Conservation (phyloP, 2,113 vertebrate genomes). For the Neodontobutis hainanensis region DNA sequence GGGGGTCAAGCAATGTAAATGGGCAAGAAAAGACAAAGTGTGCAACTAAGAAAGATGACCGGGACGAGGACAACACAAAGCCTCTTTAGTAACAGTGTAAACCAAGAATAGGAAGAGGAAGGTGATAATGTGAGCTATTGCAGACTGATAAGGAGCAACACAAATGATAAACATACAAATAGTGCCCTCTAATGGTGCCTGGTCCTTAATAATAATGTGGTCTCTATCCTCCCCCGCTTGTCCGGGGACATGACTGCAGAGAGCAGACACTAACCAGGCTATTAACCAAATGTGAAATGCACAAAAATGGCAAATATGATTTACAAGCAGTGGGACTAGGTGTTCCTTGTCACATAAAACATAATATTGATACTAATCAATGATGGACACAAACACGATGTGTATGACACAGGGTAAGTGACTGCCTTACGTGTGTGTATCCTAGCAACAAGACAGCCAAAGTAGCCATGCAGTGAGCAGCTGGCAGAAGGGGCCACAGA, state of each 20-base stretch:
- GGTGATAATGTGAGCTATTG: conserved; percentile 42
- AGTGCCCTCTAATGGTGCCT: conserved; percentile 64
- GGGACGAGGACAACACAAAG: conserved; percentile 11
- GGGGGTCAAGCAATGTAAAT: conserved; percentile 18
- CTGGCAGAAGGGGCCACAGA: conserved; percentile 68
- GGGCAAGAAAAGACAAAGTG: conserved; percentile 27
- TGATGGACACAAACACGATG: conserved; percentile 53
- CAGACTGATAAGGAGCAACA: conserved; percentile 40
- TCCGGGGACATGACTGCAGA: conserved; percentile 29
- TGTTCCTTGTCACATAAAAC: neutral
- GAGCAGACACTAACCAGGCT: conserved; percentile 10
- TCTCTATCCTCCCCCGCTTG: conserved; percentile 38
- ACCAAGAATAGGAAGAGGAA: conserved; percentile 7
- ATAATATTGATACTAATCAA: conserved; percentile 1
- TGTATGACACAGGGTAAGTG: conserved; percentile 54
- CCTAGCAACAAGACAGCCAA: conserved; percentile 74
- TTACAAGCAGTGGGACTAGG: neutral
- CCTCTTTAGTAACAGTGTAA: conserved; percentile 25
- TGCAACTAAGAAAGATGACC: neutral
- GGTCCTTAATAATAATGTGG: conserved; percentile 1
- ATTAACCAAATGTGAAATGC: conserved; percentile 10
- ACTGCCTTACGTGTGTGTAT: conserved; percentile 66
- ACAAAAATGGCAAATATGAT: conserved; percentile 8
- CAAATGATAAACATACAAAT: conserved; percentile 50
- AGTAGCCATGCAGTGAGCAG: conserved; percentile 65